phyloP scores from a whole-genome alignment of 1,140 invertebrate species.

The Probaryconus sp. region DNA sequence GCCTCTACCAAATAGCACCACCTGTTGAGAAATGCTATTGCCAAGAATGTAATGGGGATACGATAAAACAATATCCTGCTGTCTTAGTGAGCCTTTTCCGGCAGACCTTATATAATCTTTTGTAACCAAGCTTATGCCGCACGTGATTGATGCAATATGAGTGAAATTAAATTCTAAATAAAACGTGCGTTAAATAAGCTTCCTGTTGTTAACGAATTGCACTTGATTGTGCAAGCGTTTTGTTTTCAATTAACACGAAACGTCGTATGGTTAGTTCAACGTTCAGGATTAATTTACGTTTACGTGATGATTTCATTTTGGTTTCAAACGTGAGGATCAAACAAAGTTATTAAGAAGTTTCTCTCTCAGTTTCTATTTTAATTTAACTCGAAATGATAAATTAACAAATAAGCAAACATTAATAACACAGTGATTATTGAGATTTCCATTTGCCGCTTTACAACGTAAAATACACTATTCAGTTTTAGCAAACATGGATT shows the following conservation, averaged over 20 bases:
- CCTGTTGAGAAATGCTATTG: slow-evolving; percentile 53
- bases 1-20: slow-evolving; percentile 29
- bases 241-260: slow-evolving; percentile 20
- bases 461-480: too few species aligned
- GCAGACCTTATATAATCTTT: slow-evolving; percentile 1
- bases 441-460: too few species aligned
- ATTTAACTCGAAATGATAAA: too few species aligned
- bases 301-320: slow-evolving; percentile 1
- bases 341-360: not conserved
- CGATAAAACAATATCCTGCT: slow-evolving; percentile 40
- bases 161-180: slow-evolving; percentile 1
- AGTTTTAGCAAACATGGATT: too few species aligned
- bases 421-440: too few species aligned
- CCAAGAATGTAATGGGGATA: slow-evolving; percentile 43
- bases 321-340: not conserved
- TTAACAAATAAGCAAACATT: too few species aligned
- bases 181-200: slow-evolving; percentile 2
- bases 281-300: slow-evolving; percentile 2
- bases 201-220: not conserved
- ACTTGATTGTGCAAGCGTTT: not conserved
- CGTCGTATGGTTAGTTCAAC: not conserved
- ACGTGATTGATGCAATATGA: not conserved
- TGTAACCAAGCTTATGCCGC: not conserved
- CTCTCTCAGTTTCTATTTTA: too few species aligned
- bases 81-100: slow-evolving; percentile 15